Conservation (phyloP, 2,797 vertebrate genomes). For the Picus viridis region DNA sequence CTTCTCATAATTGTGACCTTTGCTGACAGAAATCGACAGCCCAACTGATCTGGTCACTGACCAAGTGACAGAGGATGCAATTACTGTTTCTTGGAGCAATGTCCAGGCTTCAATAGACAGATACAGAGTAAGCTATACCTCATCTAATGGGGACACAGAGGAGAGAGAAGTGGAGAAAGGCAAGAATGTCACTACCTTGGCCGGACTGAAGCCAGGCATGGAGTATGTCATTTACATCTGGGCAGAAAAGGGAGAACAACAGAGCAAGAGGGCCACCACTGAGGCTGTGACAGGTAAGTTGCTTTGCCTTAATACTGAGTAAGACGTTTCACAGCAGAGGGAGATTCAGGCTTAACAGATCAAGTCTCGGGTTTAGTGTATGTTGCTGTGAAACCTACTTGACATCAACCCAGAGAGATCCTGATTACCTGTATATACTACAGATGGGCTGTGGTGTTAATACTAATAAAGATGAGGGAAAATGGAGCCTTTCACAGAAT, state of each 20-base stretch:
- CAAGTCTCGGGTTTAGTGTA: not conserved
- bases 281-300: conserved; percentile 83
- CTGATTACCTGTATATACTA: not conserved
- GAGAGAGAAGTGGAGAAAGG: conserved; percentile 77
- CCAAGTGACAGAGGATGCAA: conserved; percentile 79
- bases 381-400: not conserved
- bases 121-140: conserved; percentile 82
- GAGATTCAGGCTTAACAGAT: not conserved
- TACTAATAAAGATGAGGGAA: not conserved
- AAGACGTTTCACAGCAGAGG: not conserved
- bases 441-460: not conserved
- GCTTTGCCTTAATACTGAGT: not conserved
- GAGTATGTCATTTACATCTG: conserved; percentile 80
- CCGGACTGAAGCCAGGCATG: conserved; percentile 78
- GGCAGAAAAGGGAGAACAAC: conserved; percentile 80
- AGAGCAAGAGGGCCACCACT: conserved; percentile 79
- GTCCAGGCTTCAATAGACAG: conserved; percentile 79
- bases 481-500: not conserved
- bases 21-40: conserved; percentile 77
- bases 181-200: conserved; percentile 72
- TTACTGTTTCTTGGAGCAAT: conserved; percentile 80
- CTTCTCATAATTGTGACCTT: not conserved
- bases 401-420: not conserved
- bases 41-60: conserved; percentile 78
- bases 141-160: conserved; percentile 70